These are phyloP conservation scores for Anguilla anguilla DNA, from an alignment of 2,797 vertebrate genomes.

Conservation along the genomic window DNA sequence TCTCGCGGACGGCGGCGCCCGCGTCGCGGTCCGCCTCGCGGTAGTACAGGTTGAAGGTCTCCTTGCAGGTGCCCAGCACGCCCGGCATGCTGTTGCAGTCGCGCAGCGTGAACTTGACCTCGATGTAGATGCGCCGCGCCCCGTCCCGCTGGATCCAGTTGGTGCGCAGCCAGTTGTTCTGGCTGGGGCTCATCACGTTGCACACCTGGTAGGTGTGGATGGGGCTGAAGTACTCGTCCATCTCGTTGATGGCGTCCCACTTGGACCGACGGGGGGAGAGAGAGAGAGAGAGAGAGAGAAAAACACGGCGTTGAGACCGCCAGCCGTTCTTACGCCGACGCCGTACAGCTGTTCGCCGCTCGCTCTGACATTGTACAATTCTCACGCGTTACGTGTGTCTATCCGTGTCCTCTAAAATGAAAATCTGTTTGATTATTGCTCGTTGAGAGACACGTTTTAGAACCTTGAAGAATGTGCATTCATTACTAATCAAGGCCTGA, in stretches of 20 bases:
- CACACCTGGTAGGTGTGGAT: slow-evolving; percentile 98
- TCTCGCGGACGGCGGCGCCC: slow-evolving; percentile 82
- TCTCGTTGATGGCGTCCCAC: slow-evolving; percentile 99
- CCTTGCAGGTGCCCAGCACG: slow-evolving; percentile 94
- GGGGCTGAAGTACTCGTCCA: slow-evolving; percentile 94
- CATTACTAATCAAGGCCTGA: not conserved
- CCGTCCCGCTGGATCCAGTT: slow-evolving; percentile 88
- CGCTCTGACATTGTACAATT: not conserved
- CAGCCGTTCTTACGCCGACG: not conserved
- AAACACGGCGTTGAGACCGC: not conserved
- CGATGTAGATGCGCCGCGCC: slow-evolving; percentile 87
- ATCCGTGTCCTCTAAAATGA: not conserved
- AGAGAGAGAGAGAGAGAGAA: slow-evolving; percentile 31
- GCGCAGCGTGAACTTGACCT: slow-evolving; percentile 93
- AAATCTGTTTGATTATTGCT: not conserved
- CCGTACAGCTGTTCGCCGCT: not conserved
- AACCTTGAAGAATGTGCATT: not conserved
- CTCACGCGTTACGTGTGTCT: not conserved
- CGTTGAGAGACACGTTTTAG: not conserved
- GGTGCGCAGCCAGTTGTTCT: slow-evolving; percentile 97
- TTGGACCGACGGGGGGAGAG: slow-evolving; percentile 47
- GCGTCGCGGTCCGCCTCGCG: slow-evolving; percentile 87
- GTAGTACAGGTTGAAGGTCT: slow-evolving; percentile 97
- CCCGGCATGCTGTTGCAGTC: slow-evolving; percentile 99
- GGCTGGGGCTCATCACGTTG: slow-evolving; percentile 95